A percentile compares a stretch with the other conserved stretches of the same genome.
These are phyloP conservation scores for Oryzias javanicus DNA, from an alignment of 2,113 vertebrate species.

Conservation along the genomic window DNA sequence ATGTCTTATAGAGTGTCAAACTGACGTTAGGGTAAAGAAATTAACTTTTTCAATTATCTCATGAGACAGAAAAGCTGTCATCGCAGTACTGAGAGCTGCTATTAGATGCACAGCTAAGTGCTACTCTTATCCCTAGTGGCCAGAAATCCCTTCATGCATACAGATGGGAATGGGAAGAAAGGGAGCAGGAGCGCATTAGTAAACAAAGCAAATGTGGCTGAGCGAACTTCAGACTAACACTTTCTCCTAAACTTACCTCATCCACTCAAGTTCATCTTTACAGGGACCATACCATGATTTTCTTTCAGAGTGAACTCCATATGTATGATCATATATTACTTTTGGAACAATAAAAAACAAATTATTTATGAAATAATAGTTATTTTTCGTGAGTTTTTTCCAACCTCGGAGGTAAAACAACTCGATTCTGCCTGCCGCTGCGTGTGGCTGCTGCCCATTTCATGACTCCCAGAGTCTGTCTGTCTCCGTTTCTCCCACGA, in stretches of 20 bases:
- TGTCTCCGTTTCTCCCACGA: no score
- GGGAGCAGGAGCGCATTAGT: conserved; percentile 17
- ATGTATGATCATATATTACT: no score
- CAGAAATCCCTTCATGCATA: conserved; percentile 33
- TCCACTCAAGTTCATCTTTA: no score
- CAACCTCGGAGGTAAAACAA: no score
- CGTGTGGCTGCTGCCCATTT: no score
- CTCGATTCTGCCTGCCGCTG: no score
- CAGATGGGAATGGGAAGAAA: conserved; percentile 26
- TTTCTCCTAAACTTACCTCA: conserved; percentile 3
- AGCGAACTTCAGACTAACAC: conserved; percentile 15
- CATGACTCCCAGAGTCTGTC: no score
- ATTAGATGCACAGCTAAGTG: conserved; percentile 46
- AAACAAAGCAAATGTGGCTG: conserved; percentile 35
- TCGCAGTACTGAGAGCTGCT: conserved; percentile 39
- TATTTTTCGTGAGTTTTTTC: no score
- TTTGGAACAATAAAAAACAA: no score
- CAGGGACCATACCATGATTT: no score
- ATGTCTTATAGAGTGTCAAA: conserved; percentile 27
- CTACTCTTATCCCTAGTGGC: conserved; percentile 41
- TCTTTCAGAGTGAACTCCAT: no score
- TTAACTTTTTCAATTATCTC: conserved; percentile 42
- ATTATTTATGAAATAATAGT: no score
- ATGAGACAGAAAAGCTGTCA: conserved; percentile 48
- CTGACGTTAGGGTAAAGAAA: conserved; percentile 55